phyloP scores from a whole-genome alignment of 2,113 vertebrate genomes.

The Alectura lathami region DNA sequence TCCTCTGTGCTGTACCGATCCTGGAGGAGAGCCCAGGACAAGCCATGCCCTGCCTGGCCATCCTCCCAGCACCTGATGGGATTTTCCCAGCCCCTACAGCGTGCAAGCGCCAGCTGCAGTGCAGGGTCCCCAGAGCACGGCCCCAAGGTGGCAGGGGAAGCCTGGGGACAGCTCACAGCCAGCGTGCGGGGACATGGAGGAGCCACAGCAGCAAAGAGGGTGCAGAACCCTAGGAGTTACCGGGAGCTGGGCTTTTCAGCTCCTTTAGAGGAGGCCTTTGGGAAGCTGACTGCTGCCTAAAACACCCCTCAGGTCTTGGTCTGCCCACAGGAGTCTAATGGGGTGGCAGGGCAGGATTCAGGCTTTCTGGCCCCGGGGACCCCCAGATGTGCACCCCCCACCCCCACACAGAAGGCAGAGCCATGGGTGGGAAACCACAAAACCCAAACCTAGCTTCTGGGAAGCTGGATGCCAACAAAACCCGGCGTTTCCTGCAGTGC shows the following conservation, averaged over 20 bases:
- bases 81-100: not conserved
- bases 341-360: not conserved
- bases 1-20: not conserved
- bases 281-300: not conserved
- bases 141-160: fast-evolving
- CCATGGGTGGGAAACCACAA: not conserved
- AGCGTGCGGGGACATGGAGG: not conserved
- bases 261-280: not conserved
- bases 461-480: not conserved
- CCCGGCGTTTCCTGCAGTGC: slow-evolving; percentile 28
- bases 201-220: not conserved
- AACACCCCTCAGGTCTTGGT: not conserved
- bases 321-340: not conserved
- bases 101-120: not conserved
- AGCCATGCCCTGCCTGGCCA: not conserved
- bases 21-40: not conserved
- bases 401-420: fast-evolving
- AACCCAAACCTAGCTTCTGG: not conserved
- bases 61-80: not conserved
- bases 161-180: not conserved
- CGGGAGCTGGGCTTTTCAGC: not conserved
- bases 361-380: not conserved
- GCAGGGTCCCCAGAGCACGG: not conserved
- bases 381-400: fast-evolving
- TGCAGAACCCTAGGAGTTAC: not conserved